phyloP scores from a whole-genome alignment of 2,113 vertebrate genomes.

The Dasyornis broadbenti region DNA sequence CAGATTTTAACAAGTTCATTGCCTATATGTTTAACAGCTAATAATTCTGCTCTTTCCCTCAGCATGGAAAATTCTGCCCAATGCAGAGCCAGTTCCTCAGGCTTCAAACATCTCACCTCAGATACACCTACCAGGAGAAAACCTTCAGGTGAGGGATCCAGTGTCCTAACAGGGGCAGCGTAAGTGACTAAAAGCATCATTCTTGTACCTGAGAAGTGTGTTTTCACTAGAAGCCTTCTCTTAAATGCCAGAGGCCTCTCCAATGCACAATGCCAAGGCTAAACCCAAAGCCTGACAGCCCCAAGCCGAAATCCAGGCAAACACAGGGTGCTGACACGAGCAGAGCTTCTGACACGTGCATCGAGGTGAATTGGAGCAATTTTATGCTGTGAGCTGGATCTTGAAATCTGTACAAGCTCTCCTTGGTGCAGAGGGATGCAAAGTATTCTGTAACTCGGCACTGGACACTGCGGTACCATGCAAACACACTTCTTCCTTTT shows the following conservation, averaged over 20 bases:
- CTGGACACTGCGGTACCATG: not conserved
- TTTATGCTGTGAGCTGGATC: fast-evolving
- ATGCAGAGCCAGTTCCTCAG: fast-evolving
- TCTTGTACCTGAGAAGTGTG: not conserved
- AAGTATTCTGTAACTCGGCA: not conserved
- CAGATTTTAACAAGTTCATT: not conserved
- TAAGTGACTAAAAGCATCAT: not conserved
- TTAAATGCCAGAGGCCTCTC: not conserved
- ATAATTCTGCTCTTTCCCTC: not conserved
- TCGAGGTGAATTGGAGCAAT: fast-evolving
- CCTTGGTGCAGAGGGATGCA: not conserved
- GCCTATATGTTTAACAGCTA: not conserved
- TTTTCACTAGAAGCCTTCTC: not conserved
- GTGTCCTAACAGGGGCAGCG: not conserved
- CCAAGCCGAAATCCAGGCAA: not conserved
- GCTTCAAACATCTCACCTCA: not conserved
- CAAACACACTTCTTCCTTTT: not conserved
- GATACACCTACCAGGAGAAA: not conserved
- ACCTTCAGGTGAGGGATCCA: not conserved
- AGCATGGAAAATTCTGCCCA: not conserved
- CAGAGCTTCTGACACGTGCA: fast-evolving
- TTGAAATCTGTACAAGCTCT: fast-evolving
- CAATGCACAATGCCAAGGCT: not conserved
- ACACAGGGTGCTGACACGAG: fast-evolving
- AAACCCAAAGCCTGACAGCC: not conserved